phyloP scores from a whole-genome alignment of 2,797 vertebrate species.

The Microctenopoma steveboyesi region DNA sequence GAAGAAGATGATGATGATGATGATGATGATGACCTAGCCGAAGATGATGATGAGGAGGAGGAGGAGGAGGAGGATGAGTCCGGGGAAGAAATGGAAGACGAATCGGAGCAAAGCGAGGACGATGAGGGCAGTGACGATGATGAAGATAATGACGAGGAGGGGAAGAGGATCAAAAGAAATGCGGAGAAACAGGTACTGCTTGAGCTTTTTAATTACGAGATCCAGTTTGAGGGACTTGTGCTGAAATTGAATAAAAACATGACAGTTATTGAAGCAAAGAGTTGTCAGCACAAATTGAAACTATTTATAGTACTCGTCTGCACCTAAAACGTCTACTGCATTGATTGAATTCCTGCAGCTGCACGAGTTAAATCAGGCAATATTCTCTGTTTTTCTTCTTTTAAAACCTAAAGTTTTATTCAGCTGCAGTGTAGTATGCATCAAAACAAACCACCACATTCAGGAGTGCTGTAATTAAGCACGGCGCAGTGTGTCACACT shows the following conservation, averaged over 20 bases:
- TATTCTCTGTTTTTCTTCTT: not conserved
- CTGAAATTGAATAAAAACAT: slow-evolving; percentile 16
- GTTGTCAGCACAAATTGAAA: slow-evolving; percentile 21
- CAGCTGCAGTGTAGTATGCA: not conserved
- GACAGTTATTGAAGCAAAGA: not conserved
- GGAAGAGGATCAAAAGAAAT: slow-evolving; percentile 85
- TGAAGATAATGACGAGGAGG: slow-evolving; percentile 84
- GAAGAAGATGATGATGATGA: slow-evolving; percentile 69
- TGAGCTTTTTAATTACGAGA: not conserved
- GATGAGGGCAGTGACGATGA: slow-evolving; percentile 80
- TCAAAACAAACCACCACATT: not conserved
- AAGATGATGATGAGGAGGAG: slow-evolving; percentile 79
- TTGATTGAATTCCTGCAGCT: not conserved
- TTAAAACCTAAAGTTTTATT: not conserved
- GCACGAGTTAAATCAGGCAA: not conserved
- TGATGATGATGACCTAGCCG: slow-evolving; percentile 75
- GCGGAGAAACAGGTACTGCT: slow-evolving; percentile 90
- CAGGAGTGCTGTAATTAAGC: not conserved
- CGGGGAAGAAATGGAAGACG: slow-evolving; percentile 81
- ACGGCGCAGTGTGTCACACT: not conserved
- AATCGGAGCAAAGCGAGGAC: slow-evolving; percentile 81
- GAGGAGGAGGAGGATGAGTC: slow-evolving; percentile 85
- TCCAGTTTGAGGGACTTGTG: not conserved
- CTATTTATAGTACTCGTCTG: not conserved
- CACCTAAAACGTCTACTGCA: not conserved